Base-by-base conservation (phyloP, 1,140 invertebrate species). In the Cydia splendana region DNA sequence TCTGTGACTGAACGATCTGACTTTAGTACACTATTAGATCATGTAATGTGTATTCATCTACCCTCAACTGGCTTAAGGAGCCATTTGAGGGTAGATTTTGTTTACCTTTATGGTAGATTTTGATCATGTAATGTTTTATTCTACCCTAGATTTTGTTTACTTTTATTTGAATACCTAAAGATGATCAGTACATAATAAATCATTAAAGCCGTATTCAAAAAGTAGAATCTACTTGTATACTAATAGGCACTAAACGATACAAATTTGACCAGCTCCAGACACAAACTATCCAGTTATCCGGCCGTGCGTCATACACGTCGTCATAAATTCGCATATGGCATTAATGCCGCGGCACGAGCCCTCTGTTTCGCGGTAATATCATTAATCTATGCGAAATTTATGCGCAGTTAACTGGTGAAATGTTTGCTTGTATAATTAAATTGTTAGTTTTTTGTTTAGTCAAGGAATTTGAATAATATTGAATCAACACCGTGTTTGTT, bases 371-470 rank as follows among this genome's bases (percentile, higher is more conserved):
- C 74, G 80, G 82, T 86, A 84, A 87, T 88, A 84, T 84, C 80
- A 88, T 88, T 87, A 88, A 88, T 87, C 87, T 82, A 75, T 80
- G 80, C 84, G 82, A 80, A 87, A 88, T 87, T 87, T 86, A 87
- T 87, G 84, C 82, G 84, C 83, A 83, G 85, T 87, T 87, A 86
- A 83, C 62, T 65, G 79, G 74, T 81, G 78, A 80, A 81, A 79
- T 81, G 74, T 78, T 74, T 84, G 81, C 79, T 81, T 80, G 77
- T 76, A 69, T 65, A 76, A 74, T 74, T 74, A 51, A 45, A 24
- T 74, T 45, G 73, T 74, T 74, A 53, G 73, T 53, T 48, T 74
- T 74, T 74, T 53, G 73, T 74, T 48, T 74, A 42, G 67, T 71
- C 15, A 38, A 71, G 30, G 67, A 15, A 71, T 71, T 67, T 67